Conservation (phyloP, 2,113 vertebrate genomes). For the Dermatemys mawii region DNA sequence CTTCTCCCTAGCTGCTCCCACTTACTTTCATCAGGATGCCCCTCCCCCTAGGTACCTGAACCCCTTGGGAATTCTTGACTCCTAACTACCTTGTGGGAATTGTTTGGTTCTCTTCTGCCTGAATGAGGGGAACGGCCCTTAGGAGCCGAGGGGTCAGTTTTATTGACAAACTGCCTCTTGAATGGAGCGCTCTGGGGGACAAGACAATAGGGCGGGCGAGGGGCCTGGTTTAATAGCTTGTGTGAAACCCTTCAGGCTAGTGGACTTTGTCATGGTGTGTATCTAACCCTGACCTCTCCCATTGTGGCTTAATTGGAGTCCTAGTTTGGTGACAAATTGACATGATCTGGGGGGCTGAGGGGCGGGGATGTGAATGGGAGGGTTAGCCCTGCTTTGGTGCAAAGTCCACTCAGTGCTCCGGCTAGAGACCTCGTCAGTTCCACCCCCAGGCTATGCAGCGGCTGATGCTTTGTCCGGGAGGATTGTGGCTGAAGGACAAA, state of each 20-base stretch:
- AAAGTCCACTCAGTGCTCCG: neutral
- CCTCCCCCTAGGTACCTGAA: no score
- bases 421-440: neutral
- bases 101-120: neutral
- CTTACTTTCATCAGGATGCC: neutral
- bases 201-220: constrained; percentile 26
- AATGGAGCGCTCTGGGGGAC: neutral
- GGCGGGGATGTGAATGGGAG: neutral
- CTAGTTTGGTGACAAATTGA: constrained; percentile 69
- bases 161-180: constrained; percentile 61
- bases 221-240: constrained; percentile 26
- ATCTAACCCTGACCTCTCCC: constrained; percentile 67
- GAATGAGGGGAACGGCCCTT: fast-evolving
- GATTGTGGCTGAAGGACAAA: neutral
- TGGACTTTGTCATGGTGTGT: constrained; percentile 63
- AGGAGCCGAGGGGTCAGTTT: constrained; percentile 10
- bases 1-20: neutral
- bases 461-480: neutral
- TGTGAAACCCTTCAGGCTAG: constrained; percentile 49
- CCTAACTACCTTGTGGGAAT: fast-evolving
- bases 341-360: constrained; percentile 2
- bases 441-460: neutral
- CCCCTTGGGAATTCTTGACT: neutral
- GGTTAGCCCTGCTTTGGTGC: neutral
- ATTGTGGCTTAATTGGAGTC: constrained; percentile 66